Conservation (phyloP, 2,797 vertebrate species). For the Synanceia verrucosa region DNA sequence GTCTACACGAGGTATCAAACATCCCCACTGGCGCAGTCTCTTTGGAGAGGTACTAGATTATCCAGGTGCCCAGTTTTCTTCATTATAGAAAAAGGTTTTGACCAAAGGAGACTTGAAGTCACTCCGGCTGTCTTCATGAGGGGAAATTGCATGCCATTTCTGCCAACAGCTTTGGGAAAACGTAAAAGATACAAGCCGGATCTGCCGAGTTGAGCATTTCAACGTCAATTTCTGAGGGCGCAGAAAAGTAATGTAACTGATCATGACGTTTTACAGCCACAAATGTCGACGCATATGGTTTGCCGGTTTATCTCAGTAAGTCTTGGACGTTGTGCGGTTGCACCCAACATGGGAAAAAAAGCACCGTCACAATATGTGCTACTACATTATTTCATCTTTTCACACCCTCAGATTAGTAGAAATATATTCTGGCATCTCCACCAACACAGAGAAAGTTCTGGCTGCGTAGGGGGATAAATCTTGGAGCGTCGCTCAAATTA, state of each 20-base stretch:
- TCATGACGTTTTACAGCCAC: not conserved
- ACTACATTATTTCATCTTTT: not conserved
- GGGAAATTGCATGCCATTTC: constrained; percentile 59
- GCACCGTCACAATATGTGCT: not conserved
- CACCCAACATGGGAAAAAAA: not conserved
- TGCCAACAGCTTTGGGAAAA: constrained; percentile 29
- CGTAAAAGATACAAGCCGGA: constrained; percentile 41
- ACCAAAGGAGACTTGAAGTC: constrained; percentile 56
- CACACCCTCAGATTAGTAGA: not conserved
- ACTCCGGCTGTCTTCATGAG: constrained; percentile 48
- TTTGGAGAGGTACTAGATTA: constrained; percentile 55
- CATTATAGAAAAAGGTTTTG: constrained; percentile 67
- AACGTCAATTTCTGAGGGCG: constrained; percentile 38
- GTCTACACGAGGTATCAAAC: constrained; percentile 38
- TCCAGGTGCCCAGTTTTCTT: constrained; percentile 54
- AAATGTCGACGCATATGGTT: not conserved
- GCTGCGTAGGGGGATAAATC: too few relatives aligned
- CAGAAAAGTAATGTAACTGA: constrained; percentile 17
- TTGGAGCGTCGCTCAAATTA: too few relatives aligned
- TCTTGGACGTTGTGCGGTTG: not conserved
- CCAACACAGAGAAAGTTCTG: not conserved
- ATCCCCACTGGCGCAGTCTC: constrained; percentile 21
- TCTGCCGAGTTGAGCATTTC: constrained; percentile 47
- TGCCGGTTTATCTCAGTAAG: not conserved
- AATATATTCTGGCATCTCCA: not conserved